Percentiles rank a stretch among this genome's conserved stretches.
Evolutionary conservation across 1,140 invertebrate genomes (phyloP).

Genomic region (Sitophilus oryzae): DNA sequence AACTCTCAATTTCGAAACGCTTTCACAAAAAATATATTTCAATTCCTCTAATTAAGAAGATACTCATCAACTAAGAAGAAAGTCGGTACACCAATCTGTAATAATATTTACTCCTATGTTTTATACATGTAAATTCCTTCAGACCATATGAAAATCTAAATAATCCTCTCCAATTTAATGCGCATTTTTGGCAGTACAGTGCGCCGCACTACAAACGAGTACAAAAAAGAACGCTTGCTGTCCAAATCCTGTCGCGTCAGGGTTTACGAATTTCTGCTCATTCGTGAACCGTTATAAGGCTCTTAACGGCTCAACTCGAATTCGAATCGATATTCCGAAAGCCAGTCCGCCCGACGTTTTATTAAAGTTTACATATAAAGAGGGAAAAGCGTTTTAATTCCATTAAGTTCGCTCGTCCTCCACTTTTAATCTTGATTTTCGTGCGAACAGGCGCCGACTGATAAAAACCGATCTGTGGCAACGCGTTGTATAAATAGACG

Average conservation of each 20-base stretch:
- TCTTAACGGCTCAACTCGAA: slow-evolving; percentile 18
- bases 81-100: too few relatives aligned
- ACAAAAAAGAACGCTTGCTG: slow-evolving; percentile 12
- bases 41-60: too few relatives aligned
- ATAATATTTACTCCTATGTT: background rate
- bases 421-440: too few relatives aligned
- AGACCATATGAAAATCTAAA: slow-evolving; percentile 3
- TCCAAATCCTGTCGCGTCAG: slow-evolving; percentile 15
- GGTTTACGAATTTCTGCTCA: slow-evolving; percentile 13
- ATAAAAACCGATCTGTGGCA: too few relatives aligned
- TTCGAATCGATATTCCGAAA: slow-evolving; percentile 17
- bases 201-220: slow-evolving; percentile 12
- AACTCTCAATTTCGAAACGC: too few relatives aligned
- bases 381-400: background rate
- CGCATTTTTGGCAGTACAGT: slow-evolving; percentile 13
- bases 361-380: background rate
- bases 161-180: slow-evolving; percentile 3
- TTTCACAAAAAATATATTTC: too few relatives aligned
- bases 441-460: too few relatives aligned
- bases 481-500: too few relatives aligned
- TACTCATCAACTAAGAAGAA: too few relatives aligned
- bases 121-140: background rate
- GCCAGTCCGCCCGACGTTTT: background rate
- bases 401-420: background rate
- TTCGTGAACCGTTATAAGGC: slow-evolving; percentile 12